These are phyloP conservation scores for Chymomyza procnemis DNA, from an alignment of 2,888 invertebrate species.

Conservation along the genomic window DNA sequence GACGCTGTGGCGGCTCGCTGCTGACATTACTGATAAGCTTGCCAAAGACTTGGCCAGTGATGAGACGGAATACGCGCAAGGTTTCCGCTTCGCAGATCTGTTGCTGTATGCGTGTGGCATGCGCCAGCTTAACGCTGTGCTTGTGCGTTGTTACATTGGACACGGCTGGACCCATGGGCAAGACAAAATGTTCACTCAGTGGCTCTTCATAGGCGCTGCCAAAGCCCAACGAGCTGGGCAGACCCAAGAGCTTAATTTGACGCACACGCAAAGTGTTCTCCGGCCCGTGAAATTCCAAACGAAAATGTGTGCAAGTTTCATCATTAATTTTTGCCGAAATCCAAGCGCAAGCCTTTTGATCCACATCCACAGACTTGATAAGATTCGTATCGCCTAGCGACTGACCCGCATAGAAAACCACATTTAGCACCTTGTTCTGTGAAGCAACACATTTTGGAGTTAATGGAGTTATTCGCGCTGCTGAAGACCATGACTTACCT, in stretches of 20 bases:
- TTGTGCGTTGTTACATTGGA: conserved; percentile 45
- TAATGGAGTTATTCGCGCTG: background rate
- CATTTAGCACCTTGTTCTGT: conserved; percentile 92
- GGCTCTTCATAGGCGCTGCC: conserved; percentile 45
- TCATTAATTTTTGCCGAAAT: conserved; percentile 88
- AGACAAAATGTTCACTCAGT: conserved; percentile 27
- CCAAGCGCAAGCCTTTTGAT: conserved; percentile 92
- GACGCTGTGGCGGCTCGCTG: conserved; percentile 35
- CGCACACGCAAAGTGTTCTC: conserved; percentile 93
- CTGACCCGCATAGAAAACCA: conserved; percentile 90
- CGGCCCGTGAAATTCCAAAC: conserved; percentile 93
- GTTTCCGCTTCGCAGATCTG: conserved; percentile 94
- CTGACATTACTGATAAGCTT: conserved; percentile 84
- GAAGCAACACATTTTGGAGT: background rate
- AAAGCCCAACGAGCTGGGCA: conserved; percentile 75
- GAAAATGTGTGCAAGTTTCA: conserved; percentile 82
- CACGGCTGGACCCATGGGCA: background rate
- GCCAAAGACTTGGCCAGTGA: conserved; percentile 92
- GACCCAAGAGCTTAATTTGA: conserved; percentile 86
- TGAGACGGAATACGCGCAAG: conserved; percentile 91
- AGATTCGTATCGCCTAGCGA: conserved; percentile 89
- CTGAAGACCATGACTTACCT: conserved; percentile 81
- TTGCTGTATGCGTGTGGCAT: conserved; percentile 84
- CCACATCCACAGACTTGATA: conserved; percentile 90
- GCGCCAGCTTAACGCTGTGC: conserved; percentile 70